phyloP scores from a whole-genome alignment of 2,797 vertebrate genomes.

The Oophaga sylvatica region DNA sequence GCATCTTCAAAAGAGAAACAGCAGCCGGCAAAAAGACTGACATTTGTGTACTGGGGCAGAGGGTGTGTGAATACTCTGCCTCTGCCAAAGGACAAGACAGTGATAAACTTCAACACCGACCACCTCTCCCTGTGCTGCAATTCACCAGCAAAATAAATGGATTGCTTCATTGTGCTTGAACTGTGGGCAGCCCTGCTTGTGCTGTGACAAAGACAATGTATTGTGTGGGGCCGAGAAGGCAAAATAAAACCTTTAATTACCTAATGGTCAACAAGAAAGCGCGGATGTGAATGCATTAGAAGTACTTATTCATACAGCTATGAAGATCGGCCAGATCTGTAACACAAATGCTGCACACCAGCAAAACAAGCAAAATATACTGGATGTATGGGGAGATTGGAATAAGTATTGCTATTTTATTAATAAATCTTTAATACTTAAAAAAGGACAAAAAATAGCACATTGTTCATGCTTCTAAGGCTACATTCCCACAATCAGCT shows the following conservation, averaged over 20 bases:
- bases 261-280: slow-evolving; percentile 80
- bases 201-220: slow-evolving; percentile 78
- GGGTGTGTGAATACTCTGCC: slow-evolving; percentile 80
- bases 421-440: not conserved
- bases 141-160: slow-evolving; percentile 85
- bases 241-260: slow-evolving; percentile 84
- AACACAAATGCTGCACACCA: no score
- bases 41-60: slow-evolving; percentile 78
- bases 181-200: slow-evolving; percentile 78
- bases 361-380: not conserved
- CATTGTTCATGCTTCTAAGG: no score
- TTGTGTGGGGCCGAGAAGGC: slow-evolving; percentile 75
- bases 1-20: slow-evolving; percentile 77
- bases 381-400: not conserved
- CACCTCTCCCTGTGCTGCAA: slow-evolving; percentile 75
- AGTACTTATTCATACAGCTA: slow-evolving; percentile 68
- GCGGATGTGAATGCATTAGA: slow-evolving; percentile 74
- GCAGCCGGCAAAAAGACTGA: slow-evolving; percentile 71
- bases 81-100: slow-evolving; percentile 86
- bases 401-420: not conserved
- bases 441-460: not conserved
- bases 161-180: slow-evolving; percentile 82
- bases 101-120: slow-evolving; percentile 87
- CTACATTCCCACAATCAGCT: no score
- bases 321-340: not conserved